Conservation (phyloP, 2,888 invertebrate genomes). For the Rhingia campestris region DNA sequence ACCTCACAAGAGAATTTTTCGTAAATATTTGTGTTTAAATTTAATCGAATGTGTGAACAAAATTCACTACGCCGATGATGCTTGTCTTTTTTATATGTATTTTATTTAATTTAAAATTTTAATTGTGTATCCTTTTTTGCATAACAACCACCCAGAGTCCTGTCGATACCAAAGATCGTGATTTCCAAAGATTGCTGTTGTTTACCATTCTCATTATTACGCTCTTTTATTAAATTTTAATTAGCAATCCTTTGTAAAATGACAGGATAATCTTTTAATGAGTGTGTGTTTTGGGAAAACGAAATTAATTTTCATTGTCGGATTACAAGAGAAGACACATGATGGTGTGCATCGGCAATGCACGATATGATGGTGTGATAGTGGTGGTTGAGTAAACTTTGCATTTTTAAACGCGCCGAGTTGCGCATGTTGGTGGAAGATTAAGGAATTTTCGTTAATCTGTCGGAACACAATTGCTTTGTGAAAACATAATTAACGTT, state of each 20-base stretch:
- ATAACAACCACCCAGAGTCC: not conserved
- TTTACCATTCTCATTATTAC: conserved; percentile 15
- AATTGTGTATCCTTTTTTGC: conserved; percentile 4
- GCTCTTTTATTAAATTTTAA: conserved; percentile 51
- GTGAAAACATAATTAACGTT: not conserved
- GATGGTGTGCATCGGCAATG: conserved; percentile 17
- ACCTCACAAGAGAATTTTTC: not conserved
- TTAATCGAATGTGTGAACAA: not conserved
- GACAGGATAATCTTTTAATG: conserved; percentile 48
- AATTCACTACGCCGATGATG: not conserved
- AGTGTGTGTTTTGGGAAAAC: conserved; percentile 36
- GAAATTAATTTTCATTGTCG: conserved; percentile 49
- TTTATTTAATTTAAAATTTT: conserved; percentile 1
- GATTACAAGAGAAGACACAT: conserved; percentile 16
- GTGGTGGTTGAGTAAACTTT: not conserved
- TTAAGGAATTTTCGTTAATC: conserved; percentile 9
- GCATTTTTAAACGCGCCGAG: not conserved
- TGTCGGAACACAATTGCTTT: conserved; percentile 1
- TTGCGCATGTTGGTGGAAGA: conserved; percentile 1
- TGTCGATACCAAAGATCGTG: conserved; percentile 6
- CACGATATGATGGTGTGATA: too few relatives aligned
- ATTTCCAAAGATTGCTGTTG: conserved; percentile 39
- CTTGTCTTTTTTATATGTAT: not conserved
- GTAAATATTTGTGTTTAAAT: too few relatives aligned
- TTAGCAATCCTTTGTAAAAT: conserved; percentile 37